Conservation (phyloP, 1,140 invertebrate genomes). For the Bilobella aurantiaca region DNA sequence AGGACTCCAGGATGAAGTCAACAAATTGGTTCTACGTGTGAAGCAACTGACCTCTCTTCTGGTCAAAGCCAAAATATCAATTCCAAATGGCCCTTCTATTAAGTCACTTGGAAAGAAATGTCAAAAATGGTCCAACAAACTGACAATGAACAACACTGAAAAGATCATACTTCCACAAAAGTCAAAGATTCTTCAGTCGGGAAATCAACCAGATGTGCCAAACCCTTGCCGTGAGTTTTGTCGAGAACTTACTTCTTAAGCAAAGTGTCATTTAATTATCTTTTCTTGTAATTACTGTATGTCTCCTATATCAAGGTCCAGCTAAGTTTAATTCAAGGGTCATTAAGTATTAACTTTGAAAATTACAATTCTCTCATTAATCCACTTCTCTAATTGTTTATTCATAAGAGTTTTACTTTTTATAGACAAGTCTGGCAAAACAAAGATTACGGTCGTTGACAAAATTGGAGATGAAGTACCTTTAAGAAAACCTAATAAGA, state of each 20-base stretch:
- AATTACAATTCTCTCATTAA: no score
- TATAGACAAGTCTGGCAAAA: no score
- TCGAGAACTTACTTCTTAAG: no score
- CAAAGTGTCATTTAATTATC: background rate
- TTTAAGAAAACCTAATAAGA: background rate
- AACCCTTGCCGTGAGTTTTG: no score
- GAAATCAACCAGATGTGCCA: no score
- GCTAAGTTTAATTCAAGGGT: no score
- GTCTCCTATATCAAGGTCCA: no score
- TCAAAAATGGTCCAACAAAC: slow-evolving; percentile 24
- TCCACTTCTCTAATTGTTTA: no score
- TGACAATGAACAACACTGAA: slow-evolving; percentile 13
- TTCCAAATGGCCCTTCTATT: slow-evolving; percentile 36
- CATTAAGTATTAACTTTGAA: no score
- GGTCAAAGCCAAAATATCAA: slow-evolving; percentile 40
- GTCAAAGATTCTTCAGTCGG: background rate
- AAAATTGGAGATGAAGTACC: background rate
- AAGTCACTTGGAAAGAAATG: slow-evolving; percentile 23
- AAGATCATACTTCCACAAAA: background rate
- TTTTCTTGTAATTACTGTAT: background rate
- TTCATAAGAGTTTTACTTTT: no score
- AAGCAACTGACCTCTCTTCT: slow-evolving; percentile 42
- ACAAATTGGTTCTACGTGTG: slow-evolving; percentile 41
- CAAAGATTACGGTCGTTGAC: background rate
- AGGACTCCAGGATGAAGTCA: slow-evolving; percentile 42